Conservation (phyloP, 1,140 invertebrate species). For the Dreissena rostriformis region DNA sequence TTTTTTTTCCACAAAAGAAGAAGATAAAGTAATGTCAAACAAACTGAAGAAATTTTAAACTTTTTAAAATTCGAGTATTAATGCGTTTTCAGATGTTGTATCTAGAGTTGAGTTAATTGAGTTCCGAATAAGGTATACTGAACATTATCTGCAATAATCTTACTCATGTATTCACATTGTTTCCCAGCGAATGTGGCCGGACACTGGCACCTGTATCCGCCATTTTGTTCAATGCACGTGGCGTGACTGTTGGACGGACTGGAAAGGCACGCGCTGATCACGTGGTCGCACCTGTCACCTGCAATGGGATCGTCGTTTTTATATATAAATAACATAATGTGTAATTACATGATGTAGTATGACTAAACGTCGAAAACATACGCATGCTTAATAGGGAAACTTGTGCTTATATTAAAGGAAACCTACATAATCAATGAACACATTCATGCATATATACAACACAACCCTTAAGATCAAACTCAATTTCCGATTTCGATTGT, state of each 20-base stretch:
- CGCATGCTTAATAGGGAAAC: no score
- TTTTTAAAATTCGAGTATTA: not conserved
- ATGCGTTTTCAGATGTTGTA: not conserved
- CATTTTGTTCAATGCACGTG: constrained; percentile 86
- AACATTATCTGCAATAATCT: constrained; percentile 5
- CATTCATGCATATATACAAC: no score
- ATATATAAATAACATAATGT: no score
- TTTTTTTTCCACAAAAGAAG: no score
- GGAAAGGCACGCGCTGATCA: constrained; percentile 37
- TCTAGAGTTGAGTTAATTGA: not conserved
- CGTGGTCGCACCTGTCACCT: constrained; percentile 8
- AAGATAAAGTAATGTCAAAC: no score
- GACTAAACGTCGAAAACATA: no score
- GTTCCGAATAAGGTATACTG: no score
- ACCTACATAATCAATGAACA: no score
- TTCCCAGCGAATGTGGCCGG: constrained; percentile 61
- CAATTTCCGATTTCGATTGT: no score
- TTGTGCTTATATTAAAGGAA: no score
- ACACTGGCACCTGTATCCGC: constrained; percentile 84
- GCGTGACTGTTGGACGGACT: constrained; percentile 81
- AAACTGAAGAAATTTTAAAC: not conserved
- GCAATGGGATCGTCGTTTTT: not conserved
- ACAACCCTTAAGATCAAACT: no score
- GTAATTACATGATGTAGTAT: no score
- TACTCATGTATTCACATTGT: constrained; percentile 66